Evolutionary conservation across 2,797 vertebrate genomes (phyloP).

Genomic region (Sebastes nivosus): DNA sequence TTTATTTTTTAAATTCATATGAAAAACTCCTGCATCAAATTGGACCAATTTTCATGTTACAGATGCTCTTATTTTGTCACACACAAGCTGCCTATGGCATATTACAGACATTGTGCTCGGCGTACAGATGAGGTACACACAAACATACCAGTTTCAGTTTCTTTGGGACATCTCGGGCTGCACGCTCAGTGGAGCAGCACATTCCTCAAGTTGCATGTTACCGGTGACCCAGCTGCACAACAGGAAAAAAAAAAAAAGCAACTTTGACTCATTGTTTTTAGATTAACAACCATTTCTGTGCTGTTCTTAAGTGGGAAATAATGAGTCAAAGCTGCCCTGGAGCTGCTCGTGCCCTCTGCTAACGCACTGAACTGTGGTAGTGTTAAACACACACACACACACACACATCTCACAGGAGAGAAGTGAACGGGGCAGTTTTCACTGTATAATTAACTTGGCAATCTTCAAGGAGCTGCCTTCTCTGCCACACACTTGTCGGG

Average conservation of each 20-base stretch:
- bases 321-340: conserved; percentile 58
- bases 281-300: conserved; percentile 28
- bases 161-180: conserved; percentile 38
- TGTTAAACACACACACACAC: conserved; percentile 47
- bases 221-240: conserved; percentile 34
- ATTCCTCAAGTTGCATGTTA: conserved; percentile 62
- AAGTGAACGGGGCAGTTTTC: conserved; percentile 63
- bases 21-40: conserved; percentile 59
- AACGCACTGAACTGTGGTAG: conserved; percentile 52
- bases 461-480: conserved; percentile 63
- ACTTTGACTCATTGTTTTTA: conserved; percentile 1
- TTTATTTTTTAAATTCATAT: conserved; percentile 58
- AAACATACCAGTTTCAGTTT: conserved; percentile 37
- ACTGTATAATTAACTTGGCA: conserved; percentile 74
- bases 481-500: conserved; percentile 48
- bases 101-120: conserved; percentile 52
- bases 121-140: conserved; percentile 47
- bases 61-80: conserved; percentile 15
- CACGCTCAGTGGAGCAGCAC: conserved; percentile 57
- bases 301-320: conserved; percentile 57
- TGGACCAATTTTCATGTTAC: conserved; percentile 37
- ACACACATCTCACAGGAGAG: conserved; percentile 45
- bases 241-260: conserved; percentile 13
- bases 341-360: conserved; percentile 50
- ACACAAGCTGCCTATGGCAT: conserved; percentile 51